Evolutionary conservation across 30 jellyfish, hydroid and myxozoan genomes (phyloP), one percentile per base, ranked within the genome.

Genomic region (Aurelia aurita): DNA sequence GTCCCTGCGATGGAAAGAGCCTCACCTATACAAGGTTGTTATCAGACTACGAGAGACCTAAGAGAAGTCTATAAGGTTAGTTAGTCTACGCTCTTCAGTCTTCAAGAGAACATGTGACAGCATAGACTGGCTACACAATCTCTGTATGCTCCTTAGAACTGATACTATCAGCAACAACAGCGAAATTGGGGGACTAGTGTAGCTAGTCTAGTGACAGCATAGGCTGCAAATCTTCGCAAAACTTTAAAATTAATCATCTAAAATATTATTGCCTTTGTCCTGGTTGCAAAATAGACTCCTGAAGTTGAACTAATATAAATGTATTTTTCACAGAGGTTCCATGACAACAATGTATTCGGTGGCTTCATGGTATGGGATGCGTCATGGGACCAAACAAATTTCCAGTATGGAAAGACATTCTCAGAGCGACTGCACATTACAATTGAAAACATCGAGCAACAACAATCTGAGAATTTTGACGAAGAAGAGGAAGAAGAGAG

Each of bases 301-400:
- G 16, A 39, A 39, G 7, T 39, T 39, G 51, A 39, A 4, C 7
- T 39, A 39, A 39, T 39, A 39, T 39, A 39, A n/a, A n/a, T n/a
- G n/a, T n/a, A n/a, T 69, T 49, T 25, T 31, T 49, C 15, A 1
- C 76, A 84, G 93, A 84, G 87, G 58, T 60, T 70, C 65, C 74
- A 74, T 2, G 87, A 73, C 21, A 67, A 71, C 20, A 84, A 70
- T 18, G 72, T 71, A 16, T 84, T 84, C 74, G 93, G 93, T 57
- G 93, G 93, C 12, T 84, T 84, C 76, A 84, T 84, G 93, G 58
- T 84, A 1, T 84, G 93, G 93, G 93, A 84, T 74, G 86, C 93
- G 18, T 71, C 93, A 0, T 84, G 93, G 93, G 93, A 84, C 74
- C 81, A 73, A 32, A 73, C 72, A 20, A 84, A 84, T 58, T 34